These are phyloP conservation scores for Tolypeutes matacus DNA, from an alignment of 2,797 vertebrate species.

Conservation along the genomic window DNA sequence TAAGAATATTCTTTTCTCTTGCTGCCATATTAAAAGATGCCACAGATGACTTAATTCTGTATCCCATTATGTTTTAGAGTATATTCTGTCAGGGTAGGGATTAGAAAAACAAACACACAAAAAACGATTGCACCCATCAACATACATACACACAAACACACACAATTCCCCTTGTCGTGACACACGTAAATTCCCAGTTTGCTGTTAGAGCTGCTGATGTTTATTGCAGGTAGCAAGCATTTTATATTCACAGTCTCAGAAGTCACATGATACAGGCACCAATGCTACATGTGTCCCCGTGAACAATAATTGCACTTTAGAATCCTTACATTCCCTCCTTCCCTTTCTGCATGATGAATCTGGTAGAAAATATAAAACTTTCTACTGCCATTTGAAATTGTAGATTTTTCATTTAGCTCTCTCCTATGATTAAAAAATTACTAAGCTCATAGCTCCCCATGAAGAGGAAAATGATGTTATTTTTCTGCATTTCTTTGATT, in stretches of 20 bases:
- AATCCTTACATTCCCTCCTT: neutral
- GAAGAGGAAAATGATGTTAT: neutral
- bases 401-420: slow-evolving; percentile 15
- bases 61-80: neutral
- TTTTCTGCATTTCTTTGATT: slow-evolving; percentile 18
- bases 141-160: neutral
- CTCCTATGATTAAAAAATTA: neutral
- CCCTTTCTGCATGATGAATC: neutral
- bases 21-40: neutral
- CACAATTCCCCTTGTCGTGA: neutral
- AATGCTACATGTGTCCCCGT: neutral
- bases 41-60: no score
- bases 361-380: neutral
- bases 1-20: neutral
- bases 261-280: neutral
- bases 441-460: neutral
- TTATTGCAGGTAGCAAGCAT: neutral
- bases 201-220: neutral
- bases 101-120: neutral
- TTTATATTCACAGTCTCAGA: slow-evolving; percentile 13
- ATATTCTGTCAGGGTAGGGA: neutral
- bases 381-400: slow-evolving; percentile 8
- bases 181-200: neutral
- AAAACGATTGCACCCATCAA: neutral
- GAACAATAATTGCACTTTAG: neutral